phyloP scores from a whole-genome alignment of 2,113 vertebrate species.

The Entomyzon cyanotis region DNA sequence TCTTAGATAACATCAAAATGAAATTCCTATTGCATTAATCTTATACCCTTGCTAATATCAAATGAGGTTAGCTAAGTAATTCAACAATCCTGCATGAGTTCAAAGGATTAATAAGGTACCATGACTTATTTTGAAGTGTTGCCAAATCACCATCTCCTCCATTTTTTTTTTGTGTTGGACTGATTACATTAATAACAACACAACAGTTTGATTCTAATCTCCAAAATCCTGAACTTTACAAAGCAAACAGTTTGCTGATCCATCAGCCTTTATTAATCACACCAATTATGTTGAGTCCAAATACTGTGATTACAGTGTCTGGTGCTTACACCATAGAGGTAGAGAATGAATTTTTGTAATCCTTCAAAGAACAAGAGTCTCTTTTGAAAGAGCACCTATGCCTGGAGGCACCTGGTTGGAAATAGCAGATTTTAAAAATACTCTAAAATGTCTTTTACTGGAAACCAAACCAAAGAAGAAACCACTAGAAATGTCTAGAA shows the following conservation, averaged over 20 bases:
- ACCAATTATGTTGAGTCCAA: not conserved
- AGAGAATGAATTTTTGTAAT: not conserved
- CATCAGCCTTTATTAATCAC: constrained; percentile 39
- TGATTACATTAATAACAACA: constrained; percentile 5
- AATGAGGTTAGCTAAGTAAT: not conserved
- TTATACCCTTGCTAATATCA: not conserved
- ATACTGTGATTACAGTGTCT: not conserved
- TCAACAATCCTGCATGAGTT: not conserved
- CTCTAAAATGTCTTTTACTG: not conserved
- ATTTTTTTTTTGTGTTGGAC: not conserved
- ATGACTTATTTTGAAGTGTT: constrained; percentile 22
- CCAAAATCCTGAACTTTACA: constrained; percentile 29
- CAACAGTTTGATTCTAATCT: constrained; percentile 15
- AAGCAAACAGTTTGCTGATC: constrained; percentile 52
- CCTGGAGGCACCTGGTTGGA: not conserved
- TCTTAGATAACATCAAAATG: constrained; percentile 8
- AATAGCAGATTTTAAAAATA: not conserved
- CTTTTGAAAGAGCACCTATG: not conserved
- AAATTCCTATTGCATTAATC: constrained; percentile 25
- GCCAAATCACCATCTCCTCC: not conserved
- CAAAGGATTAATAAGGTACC: not conserved
- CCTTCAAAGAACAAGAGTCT: not conserved
- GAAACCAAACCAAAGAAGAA: not conserved
- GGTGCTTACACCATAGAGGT: not conserved
- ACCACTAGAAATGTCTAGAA: not conserved